These are phyloP conservation scores for Arvicanthis niloticus DNA, from an alignment of 2,113 vertebrate species.

Conservation along the genomic window DNA sequence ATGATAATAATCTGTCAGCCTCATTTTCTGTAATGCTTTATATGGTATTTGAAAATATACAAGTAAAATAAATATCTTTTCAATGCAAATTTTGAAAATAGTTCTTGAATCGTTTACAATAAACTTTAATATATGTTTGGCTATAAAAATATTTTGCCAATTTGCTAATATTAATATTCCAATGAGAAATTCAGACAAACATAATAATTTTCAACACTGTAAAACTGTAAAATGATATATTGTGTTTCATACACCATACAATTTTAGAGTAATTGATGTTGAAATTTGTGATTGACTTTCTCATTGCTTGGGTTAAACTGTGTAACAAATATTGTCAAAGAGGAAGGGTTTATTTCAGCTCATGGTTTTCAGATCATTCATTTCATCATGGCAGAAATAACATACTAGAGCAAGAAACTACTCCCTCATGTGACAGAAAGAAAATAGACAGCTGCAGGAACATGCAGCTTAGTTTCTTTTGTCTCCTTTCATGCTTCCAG, in stretches of 20 bases:
- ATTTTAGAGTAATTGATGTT: background rate
- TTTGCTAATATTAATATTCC: background rate
- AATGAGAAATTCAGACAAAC: background rate
- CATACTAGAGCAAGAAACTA: too few relatives aligned
- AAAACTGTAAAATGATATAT: background rate
- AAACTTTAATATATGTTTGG: background rate
- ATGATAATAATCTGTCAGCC: background rate
- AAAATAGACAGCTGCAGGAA: too few relatives aligned
- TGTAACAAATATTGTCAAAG: background rate
- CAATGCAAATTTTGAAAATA: background rate
- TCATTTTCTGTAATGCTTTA: background rate
- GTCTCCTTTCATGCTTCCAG: too few relatives aligned
- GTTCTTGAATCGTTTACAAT: background rate
- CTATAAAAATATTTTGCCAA: background rate
- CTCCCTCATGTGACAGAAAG: too few relatives aligned
- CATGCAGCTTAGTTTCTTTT: background rate
- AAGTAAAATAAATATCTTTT: background rate
- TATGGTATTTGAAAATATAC: background rate
- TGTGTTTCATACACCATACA: background rate
- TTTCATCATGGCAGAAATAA: too few relatives aligned
- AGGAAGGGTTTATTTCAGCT: background rate
- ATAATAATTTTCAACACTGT: background rate
- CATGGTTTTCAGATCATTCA: too few relatives aligned
- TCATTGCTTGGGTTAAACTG: background rate
- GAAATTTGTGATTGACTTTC: background rate